Evolutionary conservation across 1,140 invertebrate species (phyloP), one percentile per base, ranked within the genome.

Genomic region (Pseudomyrmex dendroicus): DNA sequence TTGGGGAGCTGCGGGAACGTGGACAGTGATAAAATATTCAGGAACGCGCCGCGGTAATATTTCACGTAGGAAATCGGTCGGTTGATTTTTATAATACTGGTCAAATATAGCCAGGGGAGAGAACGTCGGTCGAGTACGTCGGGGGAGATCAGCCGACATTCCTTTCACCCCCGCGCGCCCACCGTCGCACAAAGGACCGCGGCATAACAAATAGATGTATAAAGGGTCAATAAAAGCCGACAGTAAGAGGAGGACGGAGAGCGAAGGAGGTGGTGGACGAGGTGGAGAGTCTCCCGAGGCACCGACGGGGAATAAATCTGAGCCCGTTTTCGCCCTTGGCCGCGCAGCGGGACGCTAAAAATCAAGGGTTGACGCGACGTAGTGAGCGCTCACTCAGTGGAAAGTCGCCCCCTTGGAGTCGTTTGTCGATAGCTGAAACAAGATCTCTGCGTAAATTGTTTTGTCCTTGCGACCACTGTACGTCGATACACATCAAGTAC

Each of bases 31-130:
- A 94, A 94, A 94, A 94, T 94, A 94, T 94, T 94, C 93, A 94
- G 90, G 91, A 90, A 89, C 84, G 90, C 92, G 90, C 89, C 86
- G 89, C 93, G 92, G 92, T 90, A 91, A 94, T 94, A 94, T 94
- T 94, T 94, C 91, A 94, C 87, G 92, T 90, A 93, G 92, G 91
- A 94, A 94, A 94, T 94, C 93, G 94, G 93, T 94, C 92, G 94
- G 93, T 94, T 94, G 94, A 94, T 94, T 94, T 94, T 94, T 94
- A 94, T 94, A 94, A 94, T 94, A 94, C 94, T 94, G 93, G 94
- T 94, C 94, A 94, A 94, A 94, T 94, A 94, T 93, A 93, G 94
- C 93, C 91, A 92, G 88, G 93, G 93, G 94, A 93, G 90, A 73
- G 56, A 84, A 83, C 25, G 54, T 68, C 61, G 67, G 54, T 82